Evolutionary conservation across 2,113 vertebrate genomes (phyloP).

Genomic region (Gorsachius goisagi): DNA sequence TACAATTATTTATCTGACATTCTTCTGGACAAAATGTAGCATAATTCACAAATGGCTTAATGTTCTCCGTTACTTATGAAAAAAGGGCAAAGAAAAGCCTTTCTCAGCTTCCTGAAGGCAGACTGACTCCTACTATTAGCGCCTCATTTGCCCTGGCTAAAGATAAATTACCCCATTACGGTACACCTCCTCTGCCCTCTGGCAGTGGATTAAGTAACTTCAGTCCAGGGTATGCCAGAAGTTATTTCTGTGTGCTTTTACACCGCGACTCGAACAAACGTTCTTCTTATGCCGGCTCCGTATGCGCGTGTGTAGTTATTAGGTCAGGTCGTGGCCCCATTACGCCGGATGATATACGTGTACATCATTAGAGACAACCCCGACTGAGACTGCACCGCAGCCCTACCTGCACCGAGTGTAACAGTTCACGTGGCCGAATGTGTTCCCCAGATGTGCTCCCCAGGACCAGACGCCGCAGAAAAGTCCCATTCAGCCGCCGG

Average conservation of each 20-base stretch:
- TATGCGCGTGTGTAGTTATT: neutral
- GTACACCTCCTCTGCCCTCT: neutral
- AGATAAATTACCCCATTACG: neutral
- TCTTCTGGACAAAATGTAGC: slow-evolving; percentile 14
- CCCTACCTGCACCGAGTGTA: neutral
- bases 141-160: neutral
- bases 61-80: neutral
- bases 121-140: neutral
- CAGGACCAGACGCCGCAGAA: neutral
- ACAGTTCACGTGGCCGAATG: neutral
- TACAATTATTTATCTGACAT: slow-evolving; percentile 6
- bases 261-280: neutral
- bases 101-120: neutral
- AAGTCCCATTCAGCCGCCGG: neutral
- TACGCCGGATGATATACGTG: neutral
- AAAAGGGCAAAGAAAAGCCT: neutral
- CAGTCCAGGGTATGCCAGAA: neutral
- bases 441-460: slow-evolving; percentile 63
- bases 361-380: neutral
- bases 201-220: neutral
- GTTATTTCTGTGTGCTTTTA: neutral
- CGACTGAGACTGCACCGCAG: neutral
- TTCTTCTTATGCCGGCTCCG: neutral
- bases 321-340: neutral
- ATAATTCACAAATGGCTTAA: slow-evolving; percentile 28